Conservation (phyloP, 2,113 vertebrate species). For the Clarias batrachus region DNA sequence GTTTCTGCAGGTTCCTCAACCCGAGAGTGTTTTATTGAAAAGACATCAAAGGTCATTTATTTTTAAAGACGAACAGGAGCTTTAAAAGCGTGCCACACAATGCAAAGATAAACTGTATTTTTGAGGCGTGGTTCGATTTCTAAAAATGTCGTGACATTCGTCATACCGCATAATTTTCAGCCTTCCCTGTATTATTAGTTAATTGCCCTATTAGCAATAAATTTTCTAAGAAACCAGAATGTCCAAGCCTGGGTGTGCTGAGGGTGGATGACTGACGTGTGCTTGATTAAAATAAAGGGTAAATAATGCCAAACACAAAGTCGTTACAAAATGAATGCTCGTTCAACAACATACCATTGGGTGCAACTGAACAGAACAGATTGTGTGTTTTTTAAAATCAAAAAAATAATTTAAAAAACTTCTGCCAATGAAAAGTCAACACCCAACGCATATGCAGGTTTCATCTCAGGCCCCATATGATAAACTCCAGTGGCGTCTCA, state of each 20-base stretch:
- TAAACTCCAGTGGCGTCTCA: conserved; percentile 11
- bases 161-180: conserved; percentile 7
- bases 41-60: conserved; percentile 67
- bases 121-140: neutral
- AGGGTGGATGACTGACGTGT: conserved; percentile 17
- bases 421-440: neutral
- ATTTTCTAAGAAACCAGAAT: conserved; percentile 33
- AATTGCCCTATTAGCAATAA: conserved; percentile 14
- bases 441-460: conserved; percentile 16
- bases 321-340: conserved; percentile 23
- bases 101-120: conserved; percentile 47
- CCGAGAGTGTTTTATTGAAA: conserved; percentile 75
- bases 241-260: conserved; percentile 31
- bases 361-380: conserved; percentile 16
- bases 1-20: conserved; percentile 74
- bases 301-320: conserved; percentile 6
- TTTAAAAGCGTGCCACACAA: conserved; percentile 55
- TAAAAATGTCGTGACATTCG: conserved; percentile 49
- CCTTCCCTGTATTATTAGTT: conserved; percentile 19
- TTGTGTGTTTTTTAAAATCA: neutral
- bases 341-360: conserved; percentile 33
- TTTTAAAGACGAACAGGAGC: conserved; percentile 60
- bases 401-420: conserved; percentile 13
- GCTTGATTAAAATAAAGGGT: conserved; percentile 8
- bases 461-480: neutral